Evolutionary conservation across 2,113 vertebrate species (phyloP).

Genomic region (Rousettus leschenaultii): DNA sequence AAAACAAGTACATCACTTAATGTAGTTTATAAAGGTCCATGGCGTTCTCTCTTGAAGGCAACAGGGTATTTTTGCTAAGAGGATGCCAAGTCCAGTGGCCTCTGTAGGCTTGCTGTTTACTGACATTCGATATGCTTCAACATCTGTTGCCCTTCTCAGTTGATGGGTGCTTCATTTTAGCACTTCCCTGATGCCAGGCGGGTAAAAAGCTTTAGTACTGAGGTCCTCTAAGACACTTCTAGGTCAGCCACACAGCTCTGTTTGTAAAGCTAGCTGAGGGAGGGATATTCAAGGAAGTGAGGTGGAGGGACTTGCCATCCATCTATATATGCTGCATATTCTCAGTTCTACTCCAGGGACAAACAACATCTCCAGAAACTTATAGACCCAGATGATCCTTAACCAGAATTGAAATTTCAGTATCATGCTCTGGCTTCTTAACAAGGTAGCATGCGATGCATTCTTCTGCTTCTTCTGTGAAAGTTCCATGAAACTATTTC

Average conservation of each 20-base stretch:
- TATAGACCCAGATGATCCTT: not conserved
- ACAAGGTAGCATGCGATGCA: not conserved
- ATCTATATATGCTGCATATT: not conserved
- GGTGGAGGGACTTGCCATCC: not conserved
- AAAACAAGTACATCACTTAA: not conserved
- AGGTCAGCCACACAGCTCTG: not conserved
- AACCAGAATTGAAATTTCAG: not conserved
- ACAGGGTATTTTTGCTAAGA: constrained; percentile 8
- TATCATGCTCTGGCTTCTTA: not conserved
- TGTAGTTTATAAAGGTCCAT: constrained; percentile 31
- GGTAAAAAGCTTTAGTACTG: not conserved
- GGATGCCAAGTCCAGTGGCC: constrained; percentile 40
- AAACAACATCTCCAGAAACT: not conserved
- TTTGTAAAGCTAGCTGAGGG: not conserved
- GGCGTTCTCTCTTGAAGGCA: not conserved
- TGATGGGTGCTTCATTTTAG: constrained; percentile 41
- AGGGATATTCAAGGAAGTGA: not conserved
- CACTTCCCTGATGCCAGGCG: constrained; percentile 18
- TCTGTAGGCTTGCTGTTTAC: constrained; percentile 62
- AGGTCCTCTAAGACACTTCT: not conserved
- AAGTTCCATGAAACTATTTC: not conserved
- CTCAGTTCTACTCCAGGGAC: not conserved
- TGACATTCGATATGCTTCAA: constrained; percentile 48
- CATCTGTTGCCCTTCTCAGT: constrained; percentile 65
- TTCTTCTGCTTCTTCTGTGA: not conserved